phyloP scores from a whole-genome alignment of 2,888 invertebrate genomes.

The Andrena flavipes region DNA sequence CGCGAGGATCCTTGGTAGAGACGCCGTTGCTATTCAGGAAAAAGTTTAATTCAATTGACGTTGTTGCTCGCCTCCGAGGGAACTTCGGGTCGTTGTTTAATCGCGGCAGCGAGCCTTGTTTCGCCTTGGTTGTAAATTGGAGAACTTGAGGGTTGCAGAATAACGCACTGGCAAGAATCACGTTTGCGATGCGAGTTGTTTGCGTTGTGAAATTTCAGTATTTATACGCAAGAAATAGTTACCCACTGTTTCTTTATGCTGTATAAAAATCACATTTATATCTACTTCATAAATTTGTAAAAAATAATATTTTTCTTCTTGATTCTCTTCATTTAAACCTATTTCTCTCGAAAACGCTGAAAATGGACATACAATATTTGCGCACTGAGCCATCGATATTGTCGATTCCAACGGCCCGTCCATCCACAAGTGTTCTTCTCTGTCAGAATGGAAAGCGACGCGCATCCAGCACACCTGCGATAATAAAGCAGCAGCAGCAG shows the following conservation, averaged over 20 bases:
- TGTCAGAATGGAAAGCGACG: not conserved
- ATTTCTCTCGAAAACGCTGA: no score
- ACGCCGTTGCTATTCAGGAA: slow-evolving; percentile 13
- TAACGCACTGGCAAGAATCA: not conserved
- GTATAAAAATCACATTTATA: no score
- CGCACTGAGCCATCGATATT: no score
- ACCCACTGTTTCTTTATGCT: no score
- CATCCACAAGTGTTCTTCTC: not conserved
- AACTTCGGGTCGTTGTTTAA: slow-evolving; percentile 5
- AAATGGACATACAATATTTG: no score
- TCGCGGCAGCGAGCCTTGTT: not conserved
- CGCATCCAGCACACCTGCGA: slow-evolving; percentile 59
- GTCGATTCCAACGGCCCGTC: no score
- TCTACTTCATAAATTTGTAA: no score
- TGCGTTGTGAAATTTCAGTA: no score
- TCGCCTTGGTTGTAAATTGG: slow-evolving; percentile 13
- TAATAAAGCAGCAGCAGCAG: slow-evolving; percentile 52
- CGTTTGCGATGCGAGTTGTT: no score
- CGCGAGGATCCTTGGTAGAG: not conserved
- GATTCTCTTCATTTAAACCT: no score
- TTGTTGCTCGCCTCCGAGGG: slow-evolving; percentile 14
- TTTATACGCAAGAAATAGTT: no score
- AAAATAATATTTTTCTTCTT: no score
- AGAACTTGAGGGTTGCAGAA: not conserved
- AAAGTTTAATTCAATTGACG: slow-evolving; percentile 6